A percentile compares a stretch with the other conserved stretches of the same genome.
Conservation (phyloP, 1,140 invertebrate genomes). For the Glossosoma conforme region DNA sequence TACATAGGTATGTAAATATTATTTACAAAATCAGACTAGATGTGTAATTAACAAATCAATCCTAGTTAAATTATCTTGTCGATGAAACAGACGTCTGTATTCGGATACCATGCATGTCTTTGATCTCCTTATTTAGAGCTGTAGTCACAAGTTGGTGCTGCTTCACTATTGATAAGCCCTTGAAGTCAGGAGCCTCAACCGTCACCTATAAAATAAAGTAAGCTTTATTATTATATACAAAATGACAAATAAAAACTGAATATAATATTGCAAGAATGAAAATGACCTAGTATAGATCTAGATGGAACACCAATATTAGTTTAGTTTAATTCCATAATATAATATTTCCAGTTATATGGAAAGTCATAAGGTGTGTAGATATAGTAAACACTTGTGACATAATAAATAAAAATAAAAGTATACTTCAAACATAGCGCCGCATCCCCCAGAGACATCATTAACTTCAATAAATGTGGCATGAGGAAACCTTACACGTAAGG, state of each 20-base stretch:
- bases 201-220: conserved; percentile 42
- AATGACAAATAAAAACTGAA: too few relatives aligned
- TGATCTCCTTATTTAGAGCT: conserved; percentile 72
- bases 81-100: conserved; percentile 59
- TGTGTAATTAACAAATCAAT: not conserved
- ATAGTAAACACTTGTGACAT: too few relatives aligned
- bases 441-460: conserved; percentile 74
- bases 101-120: conserved; percentile 77
- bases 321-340: too few relatives aligned
- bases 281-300: too few relatives aligned
- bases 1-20: too few relatives aligned
- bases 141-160: conserved; percentile 78
- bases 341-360: too few relatives aligned
- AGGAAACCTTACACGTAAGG: conserved; percentile 38
- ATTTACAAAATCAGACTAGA: too few relatives aligned
- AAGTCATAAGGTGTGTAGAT: too few relatives aligned
- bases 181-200: conserved; percentile 70
- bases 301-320: too few relatives aligned
- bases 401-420: too few relatives aligned
- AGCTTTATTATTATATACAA: too few relatives aligned
- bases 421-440: conserved; percentile 87
- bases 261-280: too few relatives aligned
- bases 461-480: conserved; percentile 63
- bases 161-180: conserved; percentile 69
- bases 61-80: not conserved